Conservation (phyloP, 2,888 invertebrate genomes). For the Ornithoptera alexandrae region DNA sequence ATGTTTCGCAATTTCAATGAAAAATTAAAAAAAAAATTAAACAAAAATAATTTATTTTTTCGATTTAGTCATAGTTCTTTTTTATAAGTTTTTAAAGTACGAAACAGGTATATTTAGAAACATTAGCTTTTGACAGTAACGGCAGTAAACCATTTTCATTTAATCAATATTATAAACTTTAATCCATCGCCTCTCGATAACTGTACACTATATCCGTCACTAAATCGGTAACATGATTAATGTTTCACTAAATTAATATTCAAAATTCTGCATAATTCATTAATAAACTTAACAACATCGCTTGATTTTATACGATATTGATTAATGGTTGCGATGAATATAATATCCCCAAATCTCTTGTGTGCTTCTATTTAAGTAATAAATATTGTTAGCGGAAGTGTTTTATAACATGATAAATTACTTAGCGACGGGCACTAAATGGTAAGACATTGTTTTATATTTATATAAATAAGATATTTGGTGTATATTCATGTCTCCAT, state of each 20-base stretch:
- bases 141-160: no score
- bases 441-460: no score
- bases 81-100: no score
- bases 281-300: constrained; percentile 14
- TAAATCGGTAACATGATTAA: constrained; percentile 17
- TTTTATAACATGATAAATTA: neutral
- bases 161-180: constrained; percentile 2
- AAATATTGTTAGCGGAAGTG: constrained; percentile 24
- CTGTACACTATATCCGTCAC: neutral
- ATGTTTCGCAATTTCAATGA: no score
- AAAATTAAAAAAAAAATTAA: no score
- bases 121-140: no score
- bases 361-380: constrained; percentile 8
- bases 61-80: no score
- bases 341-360: constrained; percentile 11
- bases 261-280: constrained; percentile 23
- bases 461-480: no score
- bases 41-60: no score
- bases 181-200: constrained; percentile 1
- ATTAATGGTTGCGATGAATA: constrained; percentile 14
- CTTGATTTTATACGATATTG: constrained; percentile 15
- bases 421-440: no score
- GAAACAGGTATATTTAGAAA: no score
- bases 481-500: no score
- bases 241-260: constrained; percentile 18